Base-by-base conservation (phyloP, 2,888 invertebrate species). In the Amphipyra tragopoginis region DNA sequence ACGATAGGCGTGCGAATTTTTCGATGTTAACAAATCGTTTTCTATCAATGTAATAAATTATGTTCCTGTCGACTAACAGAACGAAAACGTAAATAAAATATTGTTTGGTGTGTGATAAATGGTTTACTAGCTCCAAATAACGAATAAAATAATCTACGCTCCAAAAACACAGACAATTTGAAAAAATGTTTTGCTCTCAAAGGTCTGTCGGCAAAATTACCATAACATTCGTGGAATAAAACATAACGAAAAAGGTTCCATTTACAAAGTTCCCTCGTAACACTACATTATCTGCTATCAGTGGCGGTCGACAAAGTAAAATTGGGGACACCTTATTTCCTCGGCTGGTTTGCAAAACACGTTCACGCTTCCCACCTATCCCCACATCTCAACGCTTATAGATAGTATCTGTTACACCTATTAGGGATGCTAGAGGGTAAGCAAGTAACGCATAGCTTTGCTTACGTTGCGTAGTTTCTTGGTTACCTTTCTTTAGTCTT, bases 301-400 rank as follows among this genome's bases (percentile, higher is more conserved):
- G 90, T 89, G 84, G 87, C 87, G 92, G 90, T 89, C 90, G 90
- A 88, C 92, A 91, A 92, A 91, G 89, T 91, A 91, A 91, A 93
- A 93, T 93, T 93, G 89, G 91, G 92, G 90, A 91, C 91, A 92
- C 91, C 92, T 92, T 93, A 93, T 93, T 93, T 91, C 90, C 92
- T 88, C 88, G 89, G 90, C 90, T 90, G 92, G 93, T 90, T 93
- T 93, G 93, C 93, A 93, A 93, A 93, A 94, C 93, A 94, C 93
- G 93, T 93, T 93, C 92, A 86, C 92, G 93, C 90, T 93, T 93
- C 90, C 92, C 92, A 93, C 93, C 93, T 92, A 93, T 93, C 93
- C 91, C 90, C 91, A 92, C 93, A 93, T 93, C 92, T 93, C 93
- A 94, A 93, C 93, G 93, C 93, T 92, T 93, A 92, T 91, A 93